Conservation (phyloP, 2,113 vertebrate species). For the Dipodomys spectabilis region DNA sequence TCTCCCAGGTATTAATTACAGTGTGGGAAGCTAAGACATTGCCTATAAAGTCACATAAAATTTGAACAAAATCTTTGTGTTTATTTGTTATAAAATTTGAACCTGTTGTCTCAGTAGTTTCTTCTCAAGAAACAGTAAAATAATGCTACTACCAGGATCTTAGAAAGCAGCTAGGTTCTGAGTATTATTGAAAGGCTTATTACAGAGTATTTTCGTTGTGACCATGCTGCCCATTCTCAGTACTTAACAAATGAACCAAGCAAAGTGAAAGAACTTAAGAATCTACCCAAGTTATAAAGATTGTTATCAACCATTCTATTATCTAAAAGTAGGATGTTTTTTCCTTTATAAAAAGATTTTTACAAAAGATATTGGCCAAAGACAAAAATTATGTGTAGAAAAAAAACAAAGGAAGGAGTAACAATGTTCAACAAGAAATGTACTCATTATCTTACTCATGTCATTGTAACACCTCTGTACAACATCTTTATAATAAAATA, state of each 20-base stretch:
- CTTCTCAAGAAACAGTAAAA: not conserved
- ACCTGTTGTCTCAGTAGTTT: not conserved
- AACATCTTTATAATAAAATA: no score
- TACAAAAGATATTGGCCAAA: not conserved
- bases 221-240: not conserved
- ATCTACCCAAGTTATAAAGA: not conserved
- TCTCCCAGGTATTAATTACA: not conserved
- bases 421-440: no score
- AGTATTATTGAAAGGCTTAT: not conserved
- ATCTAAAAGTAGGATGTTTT: not conserved
- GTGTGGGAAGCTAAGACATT: not conserved
- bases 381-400: not conserved
- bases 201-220: not conserved
- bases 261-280: not conserved
- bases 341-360: not conserved
- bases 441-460: no score
- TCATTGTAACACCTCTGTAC: no score
- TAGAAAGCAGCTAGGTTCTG: not conserved
- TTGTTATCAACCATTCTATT: not conserved
- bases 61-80: not conserved
- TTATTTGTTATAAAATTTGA: not conserved
- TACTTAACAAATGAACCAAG: not conserved
- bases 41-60: not conserved
- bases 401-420: no score
- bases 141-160: not conserved